Conservation (phyloP, 1,140 invertebrate species). For the Thrips palmi region DNA sequence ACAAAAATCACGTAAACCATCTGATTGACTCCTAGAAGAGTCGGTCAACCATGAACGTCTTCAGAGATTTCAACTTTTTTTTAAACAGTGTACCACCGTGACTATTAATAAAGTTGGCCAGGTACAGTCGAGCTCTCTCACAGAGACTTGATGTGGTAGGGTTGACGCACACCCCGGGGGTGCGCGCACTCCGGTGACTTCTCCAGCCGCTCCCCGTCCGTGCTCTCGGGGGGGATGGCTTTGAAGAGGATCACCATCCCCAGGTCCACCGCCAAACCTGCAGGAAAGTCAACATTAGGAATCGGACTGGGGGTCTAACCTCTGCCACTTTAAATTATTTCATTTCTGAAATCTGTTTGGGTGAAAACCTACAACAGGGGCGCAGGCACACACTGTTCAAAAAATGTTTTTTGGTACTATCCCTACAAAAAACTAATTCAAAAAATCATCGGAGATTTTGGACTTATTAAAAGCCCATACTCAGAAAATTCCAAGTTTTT, state of each 20-base stretch:
- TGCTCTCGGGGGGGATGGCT: conserved; percentile 96
- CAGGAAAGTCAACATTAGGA: conserved; percentile 13
- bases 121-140: conserved; percentile 94
- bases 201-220: conserved; percentile 94
- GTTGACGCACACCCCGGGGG: conserved; percentile 94
- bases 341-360: too few species aligned
- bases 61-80: too few species aligned
- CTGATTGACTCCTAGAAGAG: too few species aligned
- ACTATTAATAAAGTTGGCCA: conserved; percentile 98
- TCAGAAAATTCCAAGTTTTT: too few species aligned
- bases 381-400: background rate
- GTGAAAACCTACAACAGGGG: too few species aligned
- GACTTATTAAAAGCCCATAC: too few species aligned
- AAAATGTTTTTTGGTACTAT: too few species aligned
- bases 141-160: conserved; percentile 99
- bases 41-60: too few species aligned
- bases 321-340: too few species aligned
- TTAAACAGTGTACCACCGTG: conserved; percentile 53
- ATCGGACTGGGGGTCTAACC: background rate
- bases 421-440: too few species aligned
- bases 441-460: too few species aligned
- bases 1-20: too few species aligned
- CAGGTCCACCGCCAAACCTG: conserved; percentile 95
- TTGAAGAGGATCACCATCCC: conserved; percentile 99
- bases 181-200: conserved; percentile 93